phyloP scores from a whole-genome alignment of 2,797 vertebrate species.

The Sandelia bainsii region DNA sequence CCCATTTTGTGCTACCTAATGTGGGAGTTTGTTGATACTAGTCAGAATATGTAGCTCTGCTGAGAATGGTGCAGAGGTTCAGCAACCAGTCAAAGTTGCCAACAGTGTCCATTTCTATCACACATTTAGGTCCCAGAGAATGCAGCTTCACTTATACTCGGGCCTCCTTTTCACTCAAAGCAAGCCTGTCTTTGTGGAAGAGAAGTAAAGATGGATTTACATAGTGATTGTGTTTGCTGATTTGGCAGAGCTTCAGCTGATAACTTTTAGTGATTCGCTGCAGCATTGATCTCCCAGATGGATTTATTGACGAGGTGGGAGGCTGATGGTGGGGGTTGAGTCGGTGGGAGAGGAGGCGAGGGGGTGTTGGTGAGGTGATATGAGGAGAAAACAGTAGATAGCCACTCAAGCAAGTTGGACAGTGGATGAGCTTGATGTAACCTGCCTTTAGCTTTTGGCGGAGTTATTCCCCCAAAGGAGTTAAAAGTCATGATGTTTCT shows the following conservation, averaged over 20 bases:
- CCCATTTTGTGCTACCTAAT: conserved; percentile 29
- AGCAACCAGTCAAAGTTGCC: conserved; percentile 39
- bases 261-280: conserved; percentile 88
- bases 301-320: conserved; percentile 86
- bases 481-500: conserved; percentile 46
- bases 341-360: conserved; percentile 42
- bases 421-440: conserved; percentile 67
- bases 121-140: conserved; percentile 32
- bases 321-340: conserved; percentile 72
- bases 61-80: conserved; percentile 43
- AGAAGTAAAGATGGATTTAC: conserved; percentile 86
- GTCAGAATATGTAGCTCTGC: conserved; percentile 46
- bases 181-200: conserved; percentile 63
- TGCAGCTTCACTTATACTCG: conserved; percentile 41
- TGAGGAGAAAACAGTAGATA: conserved; percentile 72
- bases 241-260: conserved; percentile 86
- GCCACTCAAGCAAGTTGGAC: conserved; percentile 66
- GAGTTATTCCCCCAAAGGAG: conserved; percentile 53
- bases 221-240: conserved; percentile 90
- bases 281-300: conserved; percentile 85
- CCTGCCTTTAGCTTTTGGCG: conserved; percentile 58
- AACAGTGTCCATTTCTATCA: conserved; percentile 51
- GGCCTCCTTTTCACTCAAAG: conserved; percentile 40
- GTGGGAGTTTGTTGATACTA: conserved; percentile 48
- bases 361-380: conserved; percentile 52